phyloP scores from a whole-genome alignment of 2,888 invertebrate species.

The Eugnorisma glareosa region DNA sequence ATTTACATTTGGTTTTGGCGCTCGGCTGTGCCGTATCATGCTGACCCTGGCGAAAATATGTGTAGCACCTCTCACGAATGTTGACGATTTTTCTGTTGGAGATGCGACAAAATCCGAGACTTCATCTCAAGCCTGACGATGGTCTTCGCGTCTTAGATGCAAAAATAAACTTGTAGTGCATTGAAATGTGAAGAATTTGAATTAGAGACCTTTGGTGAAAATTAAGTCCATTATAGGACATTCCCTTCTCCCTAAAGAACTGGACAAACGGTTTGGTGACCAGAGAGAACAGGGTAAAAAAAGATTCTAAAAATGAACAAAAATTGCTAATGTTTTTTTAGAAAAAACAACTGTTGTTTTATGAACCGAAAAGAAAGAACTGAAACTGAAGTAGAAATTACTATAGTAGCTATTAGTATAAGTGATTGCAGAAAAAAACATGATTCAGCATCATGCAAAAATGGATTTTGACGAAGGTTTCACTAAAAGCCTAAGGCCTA shows the following conservation, averaged over 20 bases:
- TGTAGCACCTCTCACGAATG: background rate
- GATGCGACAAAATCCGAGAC: conserved; percentile 4
- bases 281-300: background rate
- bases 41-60: background rate
- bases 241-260: conserved; percentile 4
- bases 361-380: conserved; percentile 5
- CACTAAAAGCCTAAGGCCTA: conserved; percentile 39
- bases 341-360: background rate
- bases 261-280: conserved; percentile 1
- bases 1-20: background rate
- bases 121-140: background rate
- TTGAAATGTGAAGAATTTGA: conserved; percentile 1
- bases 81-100: background rate
- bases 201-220: conserved; percentile 11
- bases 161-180: conserved; percentile 14
- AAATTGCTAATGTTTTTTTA: background rate
- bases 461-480: background rate
- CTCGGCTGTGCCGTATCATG: background rate
- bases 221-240: background rate
- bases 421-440: background rate
- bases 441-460: conserved; percentile 43
- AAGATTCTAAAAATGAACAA: conserved; percentile 21
- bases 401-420: too few relatives aligned
- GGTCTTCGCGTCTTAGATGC: background rate
- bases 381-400: background rate